Evolutionary conservation across 2,113 vertebrate genomes (phyloP), one percentile per base, ranked within the genome.

Genomic region (Salvelinus alpinus): DNA sequence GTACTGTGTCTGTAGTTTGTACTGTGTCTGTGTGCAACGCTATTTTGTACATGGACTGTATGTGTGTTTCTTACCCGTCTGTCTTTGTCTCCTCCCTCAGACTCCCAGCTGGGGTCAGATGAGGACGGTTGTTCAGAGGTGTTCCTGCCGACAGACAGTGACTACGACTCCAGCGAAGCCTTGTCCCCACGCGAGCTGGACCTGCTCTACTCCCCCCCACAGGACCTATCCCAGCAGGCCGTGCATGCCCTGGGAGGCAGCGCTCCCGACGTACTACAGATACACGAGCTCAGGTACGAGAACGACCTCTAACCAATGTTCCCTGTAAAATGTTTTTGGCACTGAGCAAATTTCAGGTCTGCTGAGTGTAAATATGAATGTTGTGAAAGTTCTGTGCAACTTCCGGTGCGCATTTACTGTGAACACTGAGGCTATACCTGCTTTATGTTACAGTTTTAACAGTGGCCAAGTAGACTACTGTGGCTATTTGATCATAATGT

Each of bases 101-200:
- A 97, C 75, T 96, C 95, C 6, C 96, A 95, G 89, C 94, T 93
- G 7, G 94, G 94, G 62, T 98, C 97, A 0, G 97, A 99, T 24
- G 98, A 99, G 78, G 97, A 99, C 87, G 95, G 94, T 5, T 98
- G 95, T 85, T 99, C 97, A 0, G 98, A 99, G 87, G 98, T 99
- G 16, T 99, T 99, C 80, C 95, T 99, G 67, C 97, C 98, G 1
- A 97, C 97, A 0, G 97, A 99, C 93, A 99, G 98, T 0, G 97
- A 99, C 90, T 99, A 98, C 0, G 97, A 99, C 91, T 98, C 97
- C 83, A 96, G 97, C 0, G 97, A 99, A 0, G 95, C 98, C 0
- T 73, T 98, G 85, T 99, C 97, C 77, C 98, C 97, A 1, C 91
- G 95, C 0, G 97, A 98, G 9, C 78, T 94, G 60, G 97, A 99